Evolutionary conservation across 2,888 invertebrate species (phyloP), one percentile per base, ranked within the genome.

Genomic region (Cheilosia vernalis): DNA sequence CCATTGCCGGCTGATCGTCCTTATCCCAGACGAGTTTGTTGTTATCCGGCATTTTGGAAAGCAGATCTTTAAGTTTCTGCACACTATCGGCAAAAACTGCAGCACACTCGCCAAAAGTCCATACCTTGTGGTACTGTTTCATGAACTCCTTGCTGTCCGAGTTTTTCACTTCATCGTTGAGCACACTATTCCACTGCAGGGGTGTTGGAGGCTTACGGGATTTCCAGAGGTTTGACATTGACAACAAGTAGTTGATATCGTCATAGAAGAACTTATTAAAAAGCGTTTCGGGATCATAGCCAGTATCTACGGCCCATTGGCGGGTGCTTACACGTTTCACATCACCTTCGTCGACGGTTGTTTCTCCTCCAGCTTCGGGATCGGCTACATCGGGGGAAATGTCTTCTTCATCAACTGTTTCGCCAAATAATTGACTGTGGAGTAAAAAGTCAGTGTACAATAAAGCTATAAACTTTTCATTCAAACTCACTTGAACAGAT

Each of bases 351-450:
- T 74, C 79, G 7, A 30, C 78, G 10, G 19, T 77, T 69, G 21
- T 55, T 6, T 70, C 72, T 0, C 30, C 73, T 21, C 95, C 94
- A 5, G 97, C 96, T 92, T 99, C 99, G 7, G 98, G 98, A 93
- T 99, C 99, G 21, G 96, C 98, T 0, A 97, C 95, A 90, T 99
- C 99, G 0, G 99, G 99, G 13, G 99, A 98, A 2, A 99, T 99
- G 91, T 99, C 99, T 90, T 99, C 96, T 92, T 99, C 99, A 0
- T 98, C 97, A 92, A 98, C 98, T 84, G 96, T 96, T 92, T 99
- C 98, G 0, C 99, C 99, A 93, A 99, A 99, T 17, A 99, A 93
- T 92, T 99, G 99, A 92, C 97, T 97, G 90, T 4, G 7, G 5
- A 30, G 30, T 9, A n/a, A 17, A 84, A 17, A 13, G 37, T 37